A percentile compares a stretch with the other conserved stretches of the same genome.
Conservation (phyloP, 2,797 vertebrate species). For the Oophaga sylvatica region DNA sequence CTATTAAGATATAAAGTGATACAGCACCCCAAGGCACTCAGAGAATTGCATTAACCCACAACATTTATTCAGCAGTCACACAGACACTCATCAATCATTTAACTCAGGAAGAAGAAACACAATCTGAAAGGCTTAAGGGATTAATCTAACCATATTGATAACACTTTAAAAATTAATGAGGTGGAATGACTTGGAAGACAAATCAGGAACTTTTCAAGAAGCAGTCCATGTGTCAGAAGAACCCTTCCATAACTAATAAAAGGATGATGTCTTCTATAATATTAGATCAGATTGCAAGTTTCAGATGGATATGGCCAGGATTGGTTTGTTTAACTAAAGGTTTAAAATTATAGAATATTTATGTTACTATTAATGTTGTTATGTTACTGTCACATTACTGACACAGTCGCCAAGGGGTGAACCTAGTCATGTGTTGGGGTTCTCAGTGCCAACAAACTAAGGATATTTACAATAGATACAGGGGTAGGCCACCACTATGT, state of each 20-base stretch:
- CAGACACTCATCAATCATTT: conserved; percentile 76
- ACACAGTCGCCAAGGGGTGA: too few relatives aligned
- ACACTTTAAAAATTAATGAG: conserved; percentile 75
- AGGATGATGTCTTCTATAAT: conserved; percentile 6
- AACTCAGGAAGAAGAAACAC: conserved; percentile 74
- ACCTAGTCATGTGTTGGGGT: too few relatives aligned
- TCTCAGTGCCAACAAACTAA: too few relatives aligned
- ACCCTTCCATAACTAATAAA: conserved; percentile 17
- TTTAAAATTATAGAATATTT: neutral
- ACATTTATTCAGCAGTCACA: conserved; percentile 67
- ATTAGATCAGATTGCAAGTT: neutral
- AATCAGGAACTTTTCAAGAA: conserved; percentile 42
- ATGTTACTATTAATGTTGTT: too few relatives aligned
- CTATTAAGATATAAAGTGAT: conserved; percentile 66
- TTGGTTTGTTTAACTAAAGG: neutral
- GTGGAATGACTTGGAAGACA: conserved; percentile 67
- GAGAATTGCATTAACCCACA: conserved; percentile 70
- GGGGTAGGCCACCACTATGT: too few relatives aligned
- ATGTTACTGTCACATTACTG: too few relatives aligned
- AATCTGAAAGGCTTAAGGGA: conserved; percentile 72
- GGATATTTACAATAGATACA: too few relatives aligned
- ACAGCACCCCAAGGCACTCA: conserved; percentile 66
- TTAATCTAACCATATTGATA: conserved; percentile 74
- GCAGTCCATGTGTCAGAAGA: conserved; percentile 19
- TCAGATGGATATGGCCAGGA: neutral